Percentiles rank a stretch among this genome's conserved stretches.
Evolutionary conservation across 2,888 invertebrate genomes (phyloP).

Genomic region (Odiellus spinosus): DNA sequence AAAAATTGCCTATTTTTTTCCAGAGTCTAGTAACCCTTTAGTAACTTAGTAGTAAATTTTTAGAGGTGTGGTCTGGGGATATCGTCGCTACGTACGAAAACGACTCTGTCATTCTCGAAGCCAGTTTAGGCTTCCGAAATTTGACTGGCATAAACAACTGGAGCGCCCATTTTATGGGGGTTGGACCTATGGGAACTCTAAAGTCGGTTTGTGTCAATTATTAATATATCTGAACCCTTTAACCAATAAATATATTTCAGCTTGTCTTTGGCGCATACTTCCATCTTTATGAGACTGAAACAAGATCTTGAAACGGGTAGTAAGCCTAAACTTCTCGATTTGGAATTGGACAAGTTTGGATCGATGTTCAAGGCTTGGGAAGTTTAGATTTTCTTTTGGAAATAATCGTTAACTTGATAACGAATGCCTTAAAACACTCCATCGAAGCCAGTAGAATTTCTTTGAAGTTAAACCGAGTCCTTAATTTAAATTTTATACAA

Average conservation of each 20-base stretch:
- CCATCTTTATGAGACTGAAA: slow-evolving; percentile 13
- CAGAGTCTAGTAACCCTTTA: no score
- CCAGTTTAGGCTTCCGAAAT: slow-evolving; percentile 20
- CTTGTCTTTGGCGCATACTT: slow-evolving; percentile 10
- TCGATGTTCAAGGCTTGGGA: slow-evolving; percentile 53
- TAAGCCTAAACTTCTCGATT: slow-evolving; percentile 13
- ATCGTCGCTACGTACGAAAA: slow-evolving; percentile 17
- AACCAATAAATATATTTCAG: no score
- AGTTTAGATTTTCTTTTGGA: slow-evolving; percentile 68
- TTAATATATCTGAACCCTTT: no score
- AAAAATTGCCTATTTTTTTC: no score
- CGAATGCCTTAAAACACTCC: slow-evolving; percentile 51
- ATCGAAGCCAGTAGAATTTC: slow-evolving; percentile 7
- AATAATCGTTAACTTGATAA: slow-evolving; percentile 59
- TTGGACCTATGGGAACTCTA: slow-evolving; percentile 7
- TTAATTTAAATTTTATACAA: no score
- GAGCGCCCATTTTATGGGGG: slow-evolving; percentile 15
- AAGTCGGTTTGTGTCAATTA: no score
- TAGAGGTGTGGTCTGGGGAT: no score
- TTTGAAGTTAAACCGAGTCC: not conserved
- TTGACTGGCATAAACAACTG: slow-evolving; percentile 21
- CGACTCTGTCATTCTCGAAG: slow-evolving; percentile 17
- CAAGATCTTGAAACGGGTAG: slow-evolving; percentile 13
- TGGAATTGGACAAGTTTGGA: slow-evolving; percentile 23
- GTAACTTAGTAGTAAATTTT: no score